Evolutionary conservation across 2,113 vertebrate genomes (phyloP).

Genomic region (Pyxicephalus adspersus): DNA sequence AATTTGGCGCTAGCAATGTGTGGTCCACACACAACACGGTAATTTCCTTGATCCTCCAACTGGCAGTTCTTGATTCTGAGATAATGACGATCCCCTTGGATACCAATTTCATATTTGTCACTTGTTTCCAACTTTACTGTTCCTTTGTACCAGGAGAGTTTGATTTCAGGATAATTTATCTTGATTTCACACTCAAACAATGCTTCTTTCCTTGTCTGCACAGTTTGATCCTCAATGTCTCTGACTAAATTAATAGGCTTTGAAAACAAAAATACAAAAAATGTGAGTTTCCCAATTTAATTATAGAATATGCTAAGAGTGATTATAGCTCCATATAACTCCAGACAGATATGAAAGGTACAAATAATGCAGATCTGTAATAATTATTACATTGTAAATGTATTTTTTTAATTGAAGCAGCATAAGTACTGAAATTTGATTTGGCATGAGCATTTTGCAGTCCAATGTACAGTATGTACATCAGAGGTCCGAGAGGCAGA

Average conservation of each 20-base stretch:
- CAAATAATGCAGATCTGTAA: too few species aligned
- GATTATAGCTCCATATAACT: too few species aligned
- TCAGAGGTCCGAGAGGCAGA: too few species aligned
- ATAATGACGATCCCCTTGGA: slow-evolving; percentile 80
- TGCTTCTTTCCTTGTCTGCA: slow-evolving; percentile 80
- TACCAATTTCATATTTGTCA: slow-evolving; percentile 86
- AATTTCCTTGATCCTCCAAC: slow-evolving; percentile 88
- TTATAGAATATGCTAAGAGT: not conserved
- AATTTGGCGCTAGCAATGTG: slow-evolving; percentile 94
- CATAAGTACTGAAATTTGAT: too few species aligned
- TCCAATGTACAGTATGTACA: too few species aligned
- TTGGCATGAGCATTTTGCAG: too few species aligned
- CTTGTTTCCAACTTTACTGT: slow-evolving; percentile 87
- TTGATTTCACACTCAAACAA: slow-evolving; percentile 89
- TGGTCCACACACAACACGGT: slow-evolving; percentile 92
- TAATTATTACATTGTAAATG: too few species aligned
- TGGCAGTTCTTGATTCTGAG: slow-evolving; percentile 87
- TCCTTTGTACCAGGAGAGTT: slow-evolving; percentile 95
- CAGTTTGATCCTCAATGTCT: slow-evolving; percentile 86
- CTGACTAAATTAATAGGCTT: slow-evolving; percentile 90
- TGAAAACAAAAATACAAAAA: slow-evolving; percentile 63
- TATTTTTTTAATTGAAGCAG: too few species aligned
- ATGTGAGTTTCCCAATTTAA: not conserved
- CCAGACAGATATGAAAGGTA: too few species aligned
- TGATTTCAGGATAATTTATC: slow-evolving; percentile 97